phyloP scores from a whole-genome alignment of 2,113 vertebrate species.

The Phoenicopterus ruber region DNA sequence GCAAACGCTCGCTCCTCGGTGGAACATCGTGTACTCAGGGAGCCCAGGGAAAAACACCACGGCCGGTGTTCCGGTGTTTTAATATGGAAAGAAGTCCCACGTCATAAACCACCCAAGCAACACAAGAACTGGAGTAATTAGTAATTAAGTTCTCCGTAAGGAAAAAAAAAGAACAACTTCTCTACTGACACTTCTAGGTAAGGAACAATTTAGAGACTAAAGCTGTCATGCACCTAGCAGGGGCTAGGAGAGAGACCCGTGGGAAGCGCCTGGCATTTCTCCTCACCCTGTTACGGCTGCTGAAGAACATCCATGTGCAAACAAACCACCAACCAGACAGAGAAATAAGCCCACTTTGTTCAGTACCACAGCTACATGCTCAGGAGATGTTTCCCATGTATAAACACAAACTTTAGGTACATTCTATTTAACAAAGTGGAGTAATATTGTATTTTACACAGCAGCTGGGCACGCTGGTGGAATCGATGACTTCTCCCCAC shows the following conservation, averaged over 20 bases:
- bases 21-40: accelerated
- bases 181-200: not conserved
- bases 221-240: not conserved
- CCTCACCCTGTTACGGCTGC: not conserved
- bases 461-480: not conserved
- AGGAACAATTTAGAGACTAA: not conserved
- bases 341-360: not conserved
- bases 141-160: not conserved
- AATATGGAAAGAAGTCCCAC: not conserved
- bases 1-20: not conserved
- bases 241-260: not conserved
- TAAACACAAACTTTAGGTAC: not conserved
- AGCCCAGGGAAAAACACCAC: not conserved
- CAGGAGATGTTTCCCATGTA: not conserved
- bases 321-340: not conserved
- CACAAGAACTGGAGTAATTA: not conserved
- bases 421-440: no score
- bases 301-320: accelerated
- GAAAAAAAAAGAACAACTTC: not conserved
- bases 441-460: accelerated
- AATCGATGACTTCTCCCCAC: not conserved
- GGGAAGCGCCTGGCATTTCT: not conserved
- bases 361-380: not conserved
- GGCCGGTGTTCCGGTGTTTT: accelerated
- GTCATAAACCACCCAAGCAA: not conserved